These are phyloP conservation scores for Galago senegalensis DNA, from an alignment of 2,797 vertebrate genomes.

Conservation along the genomic window DNA sequence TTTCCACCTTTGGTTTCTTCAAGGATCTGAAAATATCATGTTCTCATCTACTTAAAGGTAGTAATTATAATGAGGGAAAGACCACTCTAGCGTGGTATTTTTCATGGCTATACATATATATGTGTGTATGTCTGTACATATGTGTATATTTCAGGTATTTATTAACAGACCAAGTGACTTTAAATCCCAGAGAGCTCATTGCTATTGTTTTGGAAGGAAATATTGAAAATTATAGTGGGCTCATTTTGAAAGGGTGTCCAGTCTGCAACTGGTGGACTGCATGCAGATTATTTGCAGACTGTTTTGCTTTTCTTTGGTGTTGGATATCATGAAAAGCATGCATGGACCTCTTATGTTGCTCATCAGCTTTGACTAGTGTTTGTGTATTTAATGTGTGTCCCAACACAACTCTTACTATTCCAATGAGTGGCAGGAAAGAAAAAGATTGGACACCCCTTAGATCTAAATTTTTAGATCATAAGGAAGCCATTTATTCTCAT, in stretches of 20 bases:
- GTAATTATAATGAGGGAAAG: not conserved
- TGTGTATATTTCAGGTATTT: not conserved
- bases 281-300: too few relatives aligned
- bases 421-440: too few relatives aligned
- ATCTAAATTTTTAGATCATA: not conserved
- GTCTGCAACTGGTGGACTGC: too few relatives aligned
- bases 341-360: too few relatives aligned
- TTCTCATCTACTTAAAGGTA: not conserved
- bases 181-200: not conserved
- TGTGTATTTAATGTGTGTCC: too few relatives aligned
- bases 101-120: not conserved
- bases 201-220: not conserved
- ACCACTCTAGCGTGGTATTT: not conserved
- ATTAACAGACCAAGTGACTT: constrained; percentile 13
- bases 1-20: not conserved
- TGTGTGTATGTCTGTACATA: not conserved
- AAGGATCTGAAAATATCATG: not conserved
- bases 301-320: too few relatives aligned
- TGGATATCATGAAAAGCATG: too few relatives aligned
- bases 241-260: not conserved
- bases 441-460: too few relatives aligned
- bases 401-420: too few relatives aligned
- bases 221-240: not conserved
- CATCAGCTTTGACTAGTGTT: too few relatives aligned
- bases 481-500: not conserved